Conservation (phyloP, 2,113 vertebrate species). For the Cheirogaleus medius region DNA sequence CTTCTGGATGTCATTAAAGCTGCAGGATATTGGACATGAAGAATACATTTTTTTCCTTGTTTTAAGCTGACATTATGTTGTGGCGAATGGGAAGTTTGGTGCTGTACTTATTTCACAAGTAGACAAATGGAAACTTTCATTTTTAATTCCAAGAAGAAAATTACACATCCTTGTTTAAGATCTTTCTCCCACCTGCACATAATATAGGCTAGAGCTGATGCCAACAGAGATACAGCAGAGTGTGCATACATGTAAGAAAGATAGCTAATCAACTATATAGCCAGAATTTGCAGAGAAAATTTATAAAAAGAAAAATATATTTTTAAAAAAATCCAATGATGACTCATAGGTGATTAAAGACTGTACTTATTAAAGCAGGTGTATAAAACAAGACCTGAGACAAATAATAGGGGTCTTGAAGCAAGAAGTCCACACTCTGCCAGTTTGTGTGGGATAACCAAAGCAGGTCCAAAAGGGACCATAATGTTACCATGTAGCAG, state of each 20-base stretch:
- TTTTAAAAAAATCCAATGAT: background rate
- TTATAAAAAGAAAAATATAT: background rate
- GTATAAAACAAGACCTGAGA: background rate
- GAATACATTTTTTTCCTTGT: background rate
- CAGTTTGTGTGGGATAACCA: too few relatives aligned
- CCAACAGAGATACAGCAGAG: background rate
- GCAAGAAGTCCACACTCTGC: background rate
- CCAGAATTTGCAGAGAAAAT: background rate
- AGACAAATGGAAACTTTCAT: background rate
- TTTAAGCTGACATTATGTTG: background rate
- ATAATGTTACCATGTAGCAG: background rate
- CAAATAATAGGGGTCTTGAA: background rate
- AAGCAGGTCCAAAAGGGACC: background rate
- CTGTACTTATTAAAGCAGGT: background rate
- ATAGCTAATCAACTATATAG: background rate
- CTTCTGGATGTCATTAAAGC: background rate
- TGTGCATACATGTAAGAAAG: background rate
- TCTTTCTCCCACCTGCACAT: background rate
- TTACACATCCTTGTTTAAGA: background rate
- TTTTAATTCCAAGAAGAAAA: constrained; percentile 21
- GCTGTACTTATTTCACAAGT: constrained; percentile 14
- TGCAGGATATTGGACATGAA: background rate
- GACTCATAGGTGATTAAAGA: background rate
- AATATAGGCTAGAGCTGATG: background rate
- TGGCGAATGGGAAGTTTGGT: background rate